Conservation (phyloP, 2,888 invertebrate species). For the Cetonia aurata region DNA sequence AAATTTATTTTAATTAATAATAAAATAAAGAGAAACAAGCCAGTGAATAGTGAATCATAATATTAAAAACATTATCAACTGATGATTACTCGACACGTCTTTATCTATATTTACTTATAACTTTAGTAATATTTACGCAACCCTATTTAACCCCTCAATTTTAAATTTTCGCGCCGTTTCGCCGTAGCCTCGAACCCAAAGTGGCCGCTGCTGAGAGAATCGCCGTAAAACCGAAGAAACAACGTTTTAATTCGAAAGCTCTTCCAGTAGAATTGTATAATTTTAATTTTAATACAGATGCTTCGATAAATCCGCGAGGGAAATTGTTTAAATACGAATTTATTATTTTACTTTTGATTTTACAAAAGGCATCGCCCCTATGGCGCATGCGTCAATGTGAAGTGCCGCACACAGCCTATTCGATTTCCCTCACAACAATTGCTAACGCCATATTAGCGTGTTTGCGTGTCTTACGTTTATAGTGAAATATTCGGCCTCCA, state of each 20-base stretch:
- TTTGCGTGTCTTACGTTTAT: constrained; percentile 12
- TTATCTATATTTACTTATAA: no score
- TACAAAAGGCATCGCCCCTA: not conserved
- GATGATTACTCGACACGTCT: no score
- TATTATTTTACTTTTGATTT: constrained; percentile 6
- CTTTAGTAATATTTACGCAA: no score
- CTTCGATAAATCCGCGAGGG: not conserved
- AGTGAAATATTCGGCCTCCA: constrained; percentile 29
- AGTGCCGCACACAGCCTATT: constrained; percentile 31
- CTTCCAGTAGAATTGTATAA: not conserved
- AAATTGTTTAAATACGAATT: not conserved
- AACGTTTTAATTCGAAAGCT: constrained; percentile 2
- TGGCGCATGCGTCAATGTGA: constrained; percentile 10
- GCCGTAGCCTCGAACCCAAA: constrained; percentile 41
- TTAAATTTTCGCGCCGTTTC: constrained; percentile 17
- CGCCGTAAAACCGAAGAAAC: not conserved
- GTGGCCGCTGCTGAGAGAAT: not conserved
- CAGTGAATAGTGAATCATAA: no score
- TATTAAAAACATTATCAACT: no score
- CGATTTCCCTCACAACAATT: constrained; percentile 37
- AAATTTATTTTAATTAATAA: no score
- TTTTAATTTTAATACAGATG: not conserved
- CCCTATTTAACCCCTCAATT: not conserved
- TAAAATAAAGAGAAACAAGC: no score
- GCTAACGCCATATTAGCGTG: constrained; percentile 37